Base-by-base conservation (phyloP, 2,888 invertebrate species). In the Diogma glabrata region DNA sequence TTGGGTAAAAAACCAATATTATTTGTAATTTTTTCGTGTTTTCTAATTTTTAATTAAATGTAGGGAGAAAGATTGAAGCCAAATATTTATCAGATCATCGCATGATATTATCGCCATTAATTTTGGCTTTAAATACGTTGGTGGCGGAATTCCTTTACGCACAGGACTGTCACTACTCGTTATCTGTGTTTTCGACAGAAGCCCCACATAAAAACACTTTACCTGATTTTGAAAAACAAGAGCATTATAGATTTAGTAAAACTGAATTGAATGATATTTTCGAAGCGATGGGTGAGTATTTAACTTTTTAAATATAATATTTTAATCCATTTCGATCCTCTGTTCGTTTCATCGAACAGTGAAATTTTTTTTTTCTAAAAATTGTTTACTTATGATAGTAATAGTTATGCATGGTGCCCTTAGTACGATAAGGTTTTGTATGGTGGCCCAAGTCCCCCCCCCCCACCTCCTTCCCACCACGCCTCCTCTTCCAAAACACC, bases 131-230 rank as follows among this genome's bases (percentile, higher is more conserved):
- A 40, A 65, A 69, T 53, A 67, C 67, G 2, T 58, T 70, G n/a
- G 65, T 69, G 1, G 67, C 68, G 1, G 70, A 70, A 53, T 70
- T 69, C 51, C 61, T 70, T 3, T 66, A 67, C 51, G 61, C 61
- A 6, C 64, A 69, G 53, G 66, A 67, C 52, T 69, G 66, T 47
- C 69, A 67, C 51, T 69, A 65, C 36, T 60, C 68, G 8, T 56
- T 70, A 8, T 69, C 70, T 2, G 67, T 69, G 9, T 69, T 65
- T 58, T 64, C 65, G 53, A 65, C 65, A 3, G 70, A 70, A 58
- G 61, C 64, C 22, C 67, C 67, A 3, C 64, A 62, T 51, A 64
- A 64, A 3, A 62, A 65, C n/a, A 58, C 60, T 6, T 30, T 69
- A 51, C 67, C 69, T 1, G 61, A 66, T 52, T 68, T 69, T 52